phyloP scores from a whole-genome alignment of 2,797 vertebrate species.

The Lutjanus campechanus region DNA sequence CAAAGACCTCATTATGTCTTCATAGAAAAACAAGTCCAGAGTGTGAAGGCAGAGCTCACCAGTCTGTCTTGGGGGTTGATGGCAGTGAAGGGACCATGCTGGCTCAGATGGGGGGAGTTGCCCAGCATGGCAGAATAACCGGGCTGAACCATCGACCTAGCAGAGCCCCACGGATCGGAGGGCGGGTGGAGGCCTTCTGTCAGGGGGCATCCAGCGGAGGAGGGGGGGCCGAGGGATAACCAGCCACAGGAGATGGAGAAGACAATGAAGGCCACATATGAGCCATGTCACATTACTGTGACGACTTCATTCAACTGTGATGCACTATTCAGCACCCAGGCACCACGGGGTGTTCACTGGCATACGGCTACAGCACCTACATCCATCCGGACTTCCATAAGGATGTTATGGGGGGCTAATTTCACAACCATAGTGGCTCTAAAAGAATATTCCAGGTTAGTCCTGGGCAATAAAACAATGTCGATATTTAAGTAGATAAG shows the following conservation, averaged over 20 bases:
- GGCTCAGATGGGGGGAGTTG: constrained; percentile 87
- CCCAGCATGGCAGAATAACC: constrained; percentile 90
- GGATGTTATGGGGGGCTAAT: constrained; percentile 4
- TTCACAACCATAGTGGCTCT: not conserved
- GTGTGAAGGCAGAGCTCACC: constrained; percentile 82
- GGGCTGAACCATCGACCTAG: constrained; percentile 90
- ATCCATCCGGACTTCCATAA: constrained; percentile 23
- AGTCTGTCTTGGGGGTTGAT: constrained; percentile 95
- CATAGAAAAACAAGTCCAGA: constrained; percentile 27
- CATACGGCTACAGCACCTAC: constrained; percentile 30
- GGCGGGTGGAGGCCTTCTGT: constrained; percentile 91
- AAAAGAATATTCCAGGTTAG: constrained; percentile 7
- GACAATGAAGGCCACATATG: constrained; percentile 78
- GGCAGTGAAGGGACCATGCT: constrained; percentile 88
- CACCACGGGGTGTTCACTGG: constrained; percentile 34
- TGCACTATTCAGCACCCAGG: constrained; percentile 47
- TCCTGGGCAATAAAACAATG: no score
- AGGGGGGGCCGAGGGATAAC: constrained; percentile 47
- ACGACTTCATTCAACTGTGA: constrained; percentile 76
- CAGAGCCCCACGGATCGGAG: constrained; percentile 91
- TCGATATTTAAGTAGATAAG: no score
- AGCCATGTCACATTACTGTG: constrained; percentile 77
- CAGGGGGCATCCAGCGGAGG: constrained; percentile 56
- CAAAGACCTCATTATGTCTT: constrained; percentile 23
- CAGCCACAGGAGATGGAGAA: constrained; percentile 70